Evolutionary conservation across 2,888 invertebrate species (phyloP).

Genomic region (Hemithea aestivaria): DNA sequence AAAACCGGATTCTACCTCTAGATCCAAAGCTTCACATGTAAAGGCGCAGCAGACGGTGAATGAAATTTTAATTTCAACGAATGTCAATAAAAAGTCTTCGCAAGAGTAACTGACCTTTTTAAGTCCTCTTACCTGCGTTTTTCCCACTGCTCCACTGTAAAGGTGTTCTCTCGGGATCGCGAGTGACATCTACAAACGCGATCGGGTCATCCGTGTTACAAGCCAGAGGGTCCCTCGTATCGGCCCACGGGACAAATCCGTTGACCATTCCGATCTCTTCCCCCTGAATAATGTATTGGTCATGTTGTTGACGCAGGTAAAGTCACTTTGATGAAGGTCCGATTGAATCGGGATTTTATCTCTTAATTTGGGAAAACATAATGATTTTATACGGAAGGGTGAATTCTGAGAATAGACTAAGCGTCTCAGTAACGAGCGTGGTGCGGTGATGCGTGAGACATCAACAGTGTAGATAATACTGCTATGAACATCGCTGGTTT

Average conservation of each 20-base stretch:
- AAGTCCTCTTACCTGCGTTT: constrained; percentile 82
- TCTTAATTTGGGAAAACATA: background rate
- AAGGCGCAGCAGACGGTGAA: too few relatives aligned
- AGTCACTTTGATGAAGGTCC: background rate
- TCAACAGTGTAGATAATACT: too few relatives aligned
- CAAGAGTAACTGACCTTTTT: too few relatives aligned
- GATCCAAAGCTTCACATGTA: too few relatives aligned
- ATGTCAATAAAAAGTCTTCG: too few relatives aligned
- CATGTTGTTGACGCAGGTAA: constrained; percentile 1
- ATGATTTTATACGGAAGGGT: too few relatives aligned
- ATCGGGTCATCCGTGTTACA: constrained; percentile 78
- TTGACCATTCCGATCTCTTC: constrained; percentile 87
- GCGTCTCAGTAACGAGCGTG: too few relatives aligned
- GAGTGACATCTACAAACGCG: constrained; percentile 76
- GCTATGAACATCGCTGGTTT: too few relatives aligned
- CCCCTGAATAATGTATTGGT: constrained; percentile 64
- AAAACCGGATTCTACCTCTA: too few relatives aligned
- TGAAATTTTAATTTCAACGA: too few relatives aligned
- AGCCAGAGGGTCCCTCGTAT: constrained; percentile 78
- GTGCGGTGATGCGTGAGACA: too few relatives aligned
- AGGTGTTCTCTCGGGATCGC: constrained; percentile 89
- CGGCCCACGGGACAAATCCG: constrained; percentile 75
- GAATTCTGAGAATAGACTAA: too few relatives aligned
- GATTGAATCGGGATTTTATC: background rate
- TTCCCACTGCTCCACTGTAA: constrained; percentile 85